Evolutionary conservation across 1,140 invertebrate genomes (phyloP).

Genomic region (Cotesia vestalis): DNA sequence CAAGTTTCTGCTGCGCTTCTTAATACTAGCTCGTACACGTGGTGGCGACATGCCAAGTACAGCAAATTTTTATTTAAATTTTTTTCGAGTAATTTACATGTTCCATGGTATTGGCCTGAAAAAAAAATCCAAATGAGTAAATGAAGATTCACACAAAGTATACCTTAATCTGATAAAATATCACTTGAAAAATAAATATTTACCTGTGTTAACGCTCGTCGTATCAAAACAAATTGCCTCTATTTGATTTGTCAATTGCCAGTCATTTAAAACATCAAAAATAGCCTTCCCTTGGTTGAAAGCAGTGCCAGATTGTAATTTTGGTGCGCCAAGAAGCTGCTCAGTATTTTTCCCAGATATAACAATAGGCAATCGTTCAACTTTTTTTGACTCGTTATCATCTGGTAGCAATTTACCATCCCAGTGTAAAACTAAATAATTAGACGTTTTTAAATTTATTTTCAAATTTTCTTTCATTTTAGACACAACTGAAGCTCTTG

Average conservation of each 20-base stretch:
- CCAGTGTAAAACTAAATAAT: conserved; percentile 24
- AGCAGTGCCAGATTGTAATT: no score
- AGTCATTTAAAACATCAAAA: no score
- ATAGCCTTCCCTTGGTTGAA: no score
- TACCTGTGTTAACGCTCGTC: not conserved
- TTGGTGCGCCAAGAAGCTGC: conserved; percentile 50
- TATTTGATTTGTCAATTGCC: conserved; percentile 31
- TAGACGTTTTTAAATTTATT: conserved; percentile 37
- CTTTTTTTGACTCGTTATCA: conserved; percentile 42
- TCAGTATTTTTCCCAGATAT: conserved; percentile 43
- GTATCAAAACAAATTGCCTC: conserved; percentile 44
- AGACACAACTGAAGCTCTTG: conserved; percentile 35
- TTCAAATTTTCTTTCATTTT: conserved; percentile 38
- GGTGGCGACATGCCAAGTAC: conserved; percentile 46
- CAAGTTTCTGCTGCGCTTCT: conserved; percentile 41
- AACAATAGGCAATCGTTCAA: conserved; percentile 46
- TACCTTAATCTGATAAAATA: not conserved
- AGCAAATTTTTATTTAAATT: conserved; percentile 31
- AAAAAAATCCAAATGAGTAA: conserved; percentile 8
- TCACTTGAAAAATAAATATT: conserved; percentile 27
- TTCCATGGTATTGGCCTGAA: conserved; percentile 32
- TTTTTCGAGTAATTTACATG: conserved; percentile 32
- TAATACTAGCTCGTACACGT: conserved; percentile 48
- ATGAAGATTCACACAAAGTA: not conserved
- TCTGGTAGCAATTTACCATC: conserved; percentile 41